These are phyloP conservation scores for Andrena bicolor DNA, from an alignment of 2,888 invertebrate genomes.

Conservation along the genomic window DNA sequence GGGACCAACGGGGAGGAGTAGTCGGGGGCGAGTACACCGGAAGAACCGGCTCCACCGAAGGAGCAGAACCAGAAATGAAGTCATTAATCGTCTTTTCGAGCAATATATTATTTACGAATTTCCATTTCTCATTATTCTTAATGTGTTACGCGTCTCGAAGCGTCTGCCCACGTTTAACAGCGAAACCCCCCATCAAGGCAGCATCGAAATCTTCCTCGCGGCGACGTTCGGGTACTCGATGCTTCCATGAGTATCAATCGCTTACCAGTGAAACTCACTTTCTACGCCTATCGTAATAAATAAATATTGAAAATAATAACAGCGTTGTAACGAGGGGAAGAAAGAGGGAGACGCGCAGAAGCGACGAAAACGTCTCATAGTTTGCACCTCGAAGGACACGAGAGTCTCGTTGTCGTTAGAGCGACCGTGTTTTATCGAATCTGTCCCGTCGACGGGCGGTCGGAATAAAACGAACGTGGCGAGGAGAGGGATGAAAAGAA, in stretches of 20 bases:
- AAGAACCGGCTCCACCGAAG: slow-evolving; percentile 59
- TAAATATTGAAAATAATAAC: background rate
- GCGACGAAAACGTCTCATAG: background rate
- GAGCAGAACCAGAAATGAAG: slow-evolving; percentile 60
- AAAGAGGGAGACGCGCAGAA: background rate
- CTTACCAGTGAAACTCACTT: slow-evolving; percentile 2
- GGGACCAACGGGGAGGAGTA: slow-evolving; percentile 6
- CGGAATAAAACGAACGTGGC: background rate
- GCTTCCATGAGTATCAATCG: background rate
- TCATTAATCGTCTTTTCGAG: slow-evolving; percentile 65
- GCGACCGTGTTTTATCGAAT: slow-evolving; percentile 30
- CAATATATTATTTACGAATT: slow-evolving; percentile 64
- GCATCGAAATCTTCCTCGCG: background rate
- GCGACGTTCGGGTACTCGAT: slow-evolving; percentile 7
- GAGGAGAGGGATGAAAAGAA: slow-evolving; percentile 12
- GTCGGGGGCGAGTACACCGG: slow-evolving; percentile 34
- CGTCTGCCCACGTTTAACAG: slow-evolving; percentile 37
- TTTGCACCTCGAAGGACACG: background rate
- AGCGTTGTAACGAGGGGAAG: background rate
- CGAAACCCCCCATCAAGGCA: slow-evolving; percentile 5
- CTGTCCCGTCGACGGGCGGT: background rate
- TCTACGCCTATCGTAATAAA: too few species aligned
- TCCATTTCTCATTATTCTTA: slow-evolving; percentile 63
- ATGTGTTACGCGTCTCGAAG: slow-evolving; percentile 20
- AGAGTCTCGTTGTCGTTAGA: background rate